Percentiles rank a stretch among this genome's conserved stretches.
These are phyloP conservation scores for Bucco capensis DNA, from an alignment of 2,113 vertebrate species.

Conservation along the genomic window DNA sequence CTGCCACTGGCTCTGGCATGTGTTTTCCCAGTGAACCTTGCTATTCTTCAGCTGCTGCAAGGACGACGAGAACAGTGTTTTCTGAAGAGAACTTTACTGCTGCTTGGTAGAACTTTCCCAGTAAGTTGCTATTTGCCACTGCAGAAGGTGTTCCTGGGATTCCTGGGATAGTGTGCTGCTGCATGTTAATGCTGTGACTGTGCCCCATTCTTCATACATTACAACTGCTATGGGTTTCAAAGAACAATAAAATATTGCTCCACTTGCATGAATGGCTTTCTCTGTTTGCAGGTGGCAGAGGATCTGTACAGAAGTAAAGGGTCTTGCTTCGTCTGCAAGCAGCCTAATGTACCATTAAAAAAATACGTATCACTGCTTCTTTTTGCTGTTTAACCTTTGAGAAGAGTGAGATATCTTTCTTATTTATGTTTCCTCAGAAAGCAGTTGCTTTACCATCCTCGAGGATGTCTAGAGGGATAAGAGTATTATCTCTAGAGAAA, in stretches of 20 bases:
- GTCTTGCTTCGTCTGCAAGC: not conserved
- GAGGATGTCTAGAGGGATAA: not conserved
- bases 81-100: not conserved
- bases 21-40: slow-evolving; percentile 3
- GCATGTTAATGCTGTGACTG: not conserved
- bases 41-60: not conserved
- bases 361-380: not conserved
- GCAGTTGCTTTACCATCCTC: not conserved
- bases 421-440: not conserved
- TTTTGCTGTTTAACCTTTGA: not conserved
- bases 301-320: not conserved
- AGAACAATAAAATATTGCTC: slow-evolving; percentile 39
- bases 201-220: not conserved
- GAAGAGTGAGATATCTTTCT: not conserved
- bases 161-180: not conserved
- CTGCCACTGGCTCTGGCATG: not conserved
- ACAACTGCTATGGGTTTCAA: not conserved
- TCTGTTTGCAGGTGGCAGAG: not conserved
- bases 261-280: not conserved
- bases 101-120: not conserved
- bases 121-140: not conserved
- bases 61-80: not conserved
- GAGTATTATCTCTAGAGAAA: not conserved
- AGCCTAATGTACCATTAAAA: not conserved
- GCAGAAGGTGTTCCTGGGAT: not conserved